phyloP scores from a whole-genome alignment of 2,113 vertebrate species.

The Genyomyrus donnyi region DNA sequence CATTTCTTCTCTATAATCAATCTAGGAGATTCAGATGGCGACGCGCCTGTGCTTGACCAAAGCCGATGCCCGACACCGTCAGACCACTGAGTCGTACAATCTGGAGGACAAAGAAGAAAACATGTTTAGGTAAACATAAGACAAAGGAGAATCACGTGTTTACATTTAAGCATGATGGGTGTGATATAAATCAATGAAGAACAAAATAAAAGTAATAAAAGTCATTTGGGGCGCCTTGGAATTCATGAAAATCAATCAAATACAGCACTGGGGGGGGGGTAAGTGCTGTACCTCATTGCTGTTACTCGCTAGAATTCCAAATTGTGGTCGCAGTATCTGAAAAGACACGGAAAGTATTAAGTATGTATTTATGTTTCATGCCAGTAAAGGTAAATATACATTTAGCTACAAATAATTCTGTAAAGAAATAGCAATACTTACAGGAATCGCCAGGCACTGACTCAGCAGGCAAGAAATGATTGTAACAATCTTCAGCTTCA shows the following conservation, averaged over 20 bases:
- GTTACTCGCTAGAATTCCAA: constrained; percentile 63
- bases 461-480: constrained; percentile 43
- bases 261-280: neutral
- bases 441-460: constrained; percentile 47
- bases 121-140: neutral
- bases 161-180: neutral
- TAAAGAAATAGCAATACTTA: constrained; percentile 30
- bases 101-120: neutral
- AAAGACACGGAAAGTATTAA: neutral
- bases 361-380: neutral
- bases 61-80: constrained; percentile 42
- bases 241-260: neutral
- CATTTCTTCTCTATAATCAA: neutral
- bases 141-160: neutral
- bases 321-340: constrained; percentile 44
- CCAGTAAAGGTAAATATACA: neutral
- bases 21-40: neutral
- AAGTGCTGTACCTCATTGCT: constrained; percentile 59
- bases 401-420: neutral
- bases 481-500: constrained; percentile 42
- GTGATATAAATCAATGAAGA: neutral
- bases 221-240: neutral
- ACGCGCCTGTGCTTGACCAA: constrained; percentile 50
- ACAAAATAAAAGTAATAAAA: neutral
- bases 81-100: constrained; percentile 46